Evolutionary conservation across 2,113 vertebrate genomes (phyloP).

Genomic region (Candoia aspera): DNA sequence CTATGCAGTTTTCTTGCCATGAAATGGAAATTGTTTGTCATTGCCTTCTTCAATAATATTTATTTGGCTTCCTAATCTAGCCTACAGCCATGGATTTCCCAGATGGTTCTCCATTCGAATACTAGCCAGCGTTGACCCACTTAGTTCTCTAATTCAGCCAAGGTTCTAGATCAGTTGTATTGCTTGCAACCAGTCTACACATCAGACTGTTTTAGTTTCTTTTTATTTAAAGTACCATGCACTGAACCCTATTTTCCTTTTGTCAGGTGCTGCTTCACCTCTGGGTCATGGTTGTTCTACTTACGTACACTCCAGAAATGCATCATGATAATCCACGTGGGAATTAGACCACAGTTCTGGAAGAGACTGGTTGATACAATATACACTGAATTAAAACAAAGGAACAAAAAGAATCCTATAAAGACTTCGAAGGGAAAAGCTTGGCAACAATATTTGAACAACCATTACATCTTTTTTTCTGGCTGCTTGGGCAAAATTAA

Average conservation of each 20-base stretch:
- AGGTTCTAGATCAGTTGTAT: not conserved
- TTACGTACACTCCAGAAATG: constrained; percentile 97
- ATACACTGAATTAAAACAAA: not conserved
- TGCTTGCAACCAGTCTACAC: not conserved
- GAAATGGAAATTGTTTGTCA: not conserved
- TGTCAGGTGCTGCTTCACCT: constrained; percentile 89
- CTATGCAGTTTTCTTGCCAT: not conserved
- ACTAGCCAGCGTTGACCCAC: not conserved
- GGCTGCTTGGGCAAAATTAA: constrained; percentile 58
- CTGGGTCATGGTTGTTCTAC: constrained; percentile 97
- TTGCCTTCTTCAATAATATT: not conserved
- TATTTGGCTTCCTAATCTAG: not conserved
- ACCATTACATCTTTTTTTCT: constrained; percentile 42
- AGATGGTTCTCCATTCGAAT: not conserved
- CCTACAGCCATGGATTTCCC: not conserved
- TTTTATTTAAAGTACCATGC: not conserved
- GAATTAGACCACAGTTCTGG: constrained; percentile 63
- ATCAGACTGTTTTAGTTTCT: not conserved
- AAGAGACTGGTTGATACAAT: not conserved
- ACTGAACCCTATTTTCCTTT: constrained; percentile 40
- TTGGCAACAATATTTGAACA: constrained; percentile 17
- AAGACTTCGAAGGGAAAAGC: constrained; percentile 17
- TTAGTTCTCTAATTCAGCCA: not conserved
- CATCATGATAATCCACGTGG: constrained; percentile 82
- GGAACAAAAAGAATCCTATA: not conserved